Percentiles rank a stretch among this genome's conserved stretches.
Evolutionary conservation across 2,797 vertebrate species (phyloP).

Genomic region (Sparidentex hasta): DNA sequence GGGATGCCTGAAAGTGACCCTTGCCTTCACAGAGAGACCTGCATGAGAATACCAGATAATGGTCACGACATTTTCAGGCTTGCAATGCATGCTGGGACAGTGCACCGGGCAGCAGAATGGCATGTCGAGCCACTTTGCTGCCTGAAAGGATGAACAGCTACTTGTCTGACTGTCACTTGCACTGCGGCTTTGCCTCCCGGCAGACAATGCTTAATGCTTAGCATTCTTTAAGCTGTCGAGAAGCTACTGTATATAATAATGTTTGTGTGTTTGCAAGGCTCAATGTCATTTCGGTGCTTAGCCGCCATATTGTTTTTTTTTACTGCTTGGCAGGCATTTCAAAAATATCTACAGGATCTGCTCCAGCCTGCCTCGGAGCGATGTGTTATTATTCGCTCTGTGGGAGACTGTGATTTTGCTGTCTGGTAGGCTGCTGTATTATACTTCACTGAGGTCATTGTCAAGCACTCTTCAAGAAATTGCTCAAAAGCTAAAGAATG

Average conservation of each 20-base stretch:
- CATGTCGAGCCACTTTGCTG: slow-evolving; percentile 53
- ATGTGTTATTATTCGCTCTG: slow-evolving; percentile 42
- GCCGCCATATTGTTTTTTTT: slow-evolving; percentile 51
- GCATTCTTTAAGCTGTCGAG: slow-evolving; percentile 55
- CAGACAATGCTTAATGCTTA: slow-evolving; percentile 45
- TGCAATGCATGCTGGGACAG: slow-evolving; percentile 60
- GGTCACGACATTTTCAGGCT: slow-evolving; percentile 47
- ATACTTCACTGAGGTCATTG: slow-evolving; percentile 7
- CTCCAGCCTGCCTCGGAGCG: slow-evolving; percentile 40
- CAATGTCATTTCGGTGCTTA: slow-evolving; percentile 43
- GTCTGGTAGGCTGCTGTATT: not conserved
- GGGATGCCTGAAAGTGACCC: not conserved
- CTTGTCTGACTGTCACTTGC: slow-evolving; percentile 52
- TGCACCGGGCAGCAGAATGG: slow-evolving; percentile 53
- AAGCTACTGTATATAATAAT: slow-evolving; percentile 42
- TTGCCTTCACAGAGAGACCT: slow-evolving; percentile 19
- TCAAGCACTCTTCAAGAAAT: slow-evolving; percentile 11
- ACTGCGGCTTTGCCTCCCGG: slow-evolving; percentile 46
- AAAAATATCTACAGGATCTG: slow-evolving; percentile 41
- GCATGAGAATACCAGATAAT: slow-evolving; percentile 41
- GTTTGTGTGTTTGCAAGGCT: slow-evolving; percentile 48
- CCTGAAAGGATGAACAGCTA: slow-evolving; percentile 56
- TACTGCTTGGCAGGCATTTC: slow-evolving; percentile 43
- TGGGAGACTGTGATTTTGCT: slow-evolving; percentile 23
- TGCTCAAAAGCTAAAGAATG: not conserved